These are phyloP conservation scores for Xenops minutus DNA, from an alignment of 2,797 vertebrate genomes.

Conservation along the genomic window DNA sequence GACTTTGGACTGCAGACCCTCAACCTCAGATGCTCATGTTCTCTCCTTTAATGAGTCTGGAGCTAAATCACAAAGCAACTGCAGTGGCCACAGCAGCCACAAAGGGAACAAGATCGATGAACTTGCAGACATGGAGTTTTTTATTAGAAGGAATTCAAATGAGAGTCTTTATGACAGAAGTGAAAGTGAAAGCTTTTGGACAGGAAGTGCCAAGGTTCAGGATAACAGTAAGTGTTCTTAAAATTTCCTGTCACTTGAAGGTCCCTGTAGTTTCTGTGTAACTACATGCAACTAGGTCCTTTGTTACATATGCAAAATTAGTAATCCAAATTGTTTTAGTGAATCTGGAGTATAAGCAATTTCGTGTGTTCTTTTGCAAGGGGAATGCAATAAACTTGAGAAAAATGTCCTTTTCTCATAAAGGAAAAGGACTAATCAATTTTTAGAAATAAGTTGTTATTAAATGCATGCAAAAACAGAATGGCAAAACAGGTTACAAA, in stretches of 20 bases:
- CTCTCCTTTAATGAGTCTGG: constrained; percentile 39
- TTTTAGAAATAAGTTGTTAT: background rate
- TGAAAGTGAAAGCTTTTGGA: constrained; percentile 67
- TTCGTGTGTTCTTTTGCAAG: background rate
- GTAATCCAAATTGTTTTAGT: background rate
- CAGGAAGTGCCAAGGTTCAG: constrained; percentile 69
- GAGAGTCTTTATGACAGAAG: constrained; percentile 51
- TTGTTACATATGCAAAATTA: background rate
- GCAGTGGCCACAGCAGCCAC: constrained; percentile 22
- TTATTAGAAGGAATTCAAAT: constrained; percentile 59
- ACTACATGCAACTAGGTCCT: background rate
- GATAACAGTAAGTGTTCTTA: constrained; percentile 68
- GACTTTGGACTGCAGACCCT: constrained; percentile 68
- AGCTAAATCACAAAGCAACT: constrained; percentile 29
- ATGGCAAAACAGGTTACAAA: background rate
- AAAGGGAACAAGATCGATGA: constrained; percentile 56
- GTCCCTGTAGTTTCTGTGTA: background rate
- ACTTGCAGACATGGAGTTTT: constrained; percentile 31
- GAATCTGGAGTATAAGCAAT: background rate
- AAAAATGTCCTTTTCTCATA: background rate
- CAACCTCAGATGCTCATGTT: constrained; percentile 61
- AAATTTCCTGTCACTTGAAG: background rate
- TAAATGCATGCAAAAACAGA: background rate
- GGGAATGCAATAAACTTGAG: background rate
- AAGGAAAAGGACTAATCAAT: background rate